These are phyloP conservation scores for Tipula vernalis DNA, from an alignment of 2,888 invertebrate species.

Conservation along the genomic window DNA sequence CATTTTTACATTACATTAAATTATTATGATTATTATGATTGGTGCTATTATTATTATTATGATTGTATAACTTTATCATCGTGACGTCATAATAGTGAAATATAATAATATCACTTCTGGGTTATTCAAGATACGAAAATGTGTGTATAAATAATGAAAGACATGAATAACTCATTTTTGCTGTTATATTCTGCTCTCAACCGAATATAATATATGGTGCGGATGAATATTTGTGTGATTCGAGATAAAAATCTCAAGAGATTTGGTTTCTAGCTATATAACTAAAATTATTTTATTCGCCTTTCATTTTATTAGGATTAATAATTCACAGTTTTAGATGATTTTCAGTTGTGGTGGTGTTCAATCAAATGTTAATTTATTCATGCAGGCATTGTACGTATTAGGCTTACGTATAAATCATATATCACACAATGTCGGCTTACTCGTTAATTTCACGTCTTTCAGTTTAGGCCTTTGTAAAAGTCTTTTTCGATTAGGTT, in stretches of 20 bases:
- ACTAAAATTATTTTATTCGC: neutral
- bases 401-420: no score
- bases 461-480: no score
- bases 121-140: neutral
- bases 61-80: neutral
- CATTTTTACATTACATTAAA: slow-evolving; percentile 4
- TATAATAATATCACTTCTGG: neutral
- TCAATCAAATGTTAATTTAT: no score
- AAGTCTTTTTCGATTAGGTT: no score
- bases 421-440: no score
- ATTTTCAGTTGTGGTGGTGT: neutral
- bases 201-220: neutral
- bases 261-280: neutral
- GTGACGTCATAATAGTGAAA: slow-evolving; percentile 4
- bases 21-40: slow-evolving; percentile 4
- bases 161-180: neutral
- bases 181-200: neutral
- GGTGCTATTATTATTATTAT: neutral
- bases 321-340: neutral
- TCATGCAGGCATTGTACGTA: no score
- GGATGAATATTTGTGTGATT: neutral
- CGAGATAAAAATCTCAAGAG: neutral
- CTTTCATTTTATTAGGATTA: neutral
- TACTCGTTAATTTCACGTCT: no score
- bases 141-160: neutral